Percentiles rank a stretch among this genome's conserved stretches.
Conservation (phyloP, 2,797 vertebrate species). For the Benthosema pterotum region DNA sequence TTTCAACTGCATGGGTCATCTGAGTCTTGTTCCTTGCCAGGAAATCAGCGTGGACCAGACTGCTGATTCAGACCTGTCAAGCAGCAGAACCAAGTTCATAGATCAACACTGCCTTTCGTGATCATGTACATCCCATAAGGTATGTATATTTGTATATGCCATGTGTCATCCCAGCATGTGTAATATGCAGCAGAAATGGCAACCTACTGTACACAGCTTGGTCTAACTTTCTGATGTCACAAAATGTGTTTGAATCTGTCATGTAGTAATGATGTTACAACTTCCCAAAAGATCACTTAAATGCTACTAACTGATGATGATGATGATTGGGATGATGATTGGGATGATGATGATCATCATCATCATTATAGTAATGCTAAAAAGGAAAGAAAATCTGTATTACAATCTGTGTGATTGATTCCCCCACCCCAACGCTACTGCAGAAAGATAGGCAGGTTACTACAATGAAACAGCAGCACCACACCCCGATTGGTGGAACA, state of each 20-base stretch:
- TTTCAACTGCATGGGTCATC: conserved; percentile 29
- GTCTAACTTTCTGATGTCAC: not conserved
- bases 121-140: not conserved
- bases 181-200: not conserved
- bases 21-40: not conserved
- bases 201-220: not conserved
- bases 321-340: no score
- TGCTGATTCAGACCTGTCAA: conserved; percentile 17
- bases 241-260: not conserved
- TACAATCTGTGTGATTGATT: conserved; percentile 29
- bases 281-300: not conserved
- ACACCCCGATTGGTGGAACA: conserved; percentile 44
- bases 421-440: conserved; percentile 38
- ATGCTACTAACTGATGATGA: not conserved
- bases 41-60: conserved; percentile 14
- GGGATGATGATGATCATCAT: no score
- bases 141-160: not conserved
- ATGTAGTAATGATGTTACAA: not conserved
- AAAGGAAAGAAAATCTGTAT: conserved; percentile 7
- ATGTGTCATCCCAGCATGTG: not conserved
- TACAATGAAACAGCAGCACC: conserved; percentile 54
- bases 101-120: conserved; percentile 14
- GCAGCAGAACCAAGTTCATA: conserved; percentile 19
- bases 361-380: not conserved
- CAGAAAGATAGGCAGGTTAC: conserved; percentile 45